These are phyloP conservation scores for Acanthornis magna DNA, from an alignment of 2,797 vertebrate species.

Conservation along the genomic window DNA sequence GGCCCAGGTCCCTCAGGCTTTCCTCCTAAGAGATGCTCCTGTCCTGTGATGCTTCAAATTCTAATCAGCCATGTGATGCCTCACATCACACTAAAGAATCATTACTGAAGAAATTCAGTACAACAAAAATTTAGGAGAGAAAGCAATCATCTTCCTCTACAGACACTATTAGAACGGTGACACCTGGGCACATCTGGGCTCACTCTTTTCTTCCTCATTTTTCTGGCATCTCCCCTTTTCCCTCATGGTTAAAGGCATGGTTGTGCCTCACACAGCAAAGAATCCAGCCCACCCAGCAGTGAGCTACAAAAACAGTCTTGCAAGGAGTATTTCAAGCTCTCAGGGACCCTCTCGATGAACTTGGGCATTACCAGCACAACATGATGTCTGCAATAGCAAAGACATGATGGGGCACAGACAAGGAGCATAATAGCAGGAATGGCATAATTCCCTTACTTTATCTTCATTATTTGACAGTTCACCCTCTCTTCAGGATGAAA, in stretches of 20 bases:
- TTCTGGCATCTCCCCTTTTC: not conserved
- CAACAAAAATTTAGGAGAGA: not conserved
- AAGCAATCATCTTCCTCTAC: not conserved
- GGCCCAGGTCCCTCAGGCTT: not conserved
- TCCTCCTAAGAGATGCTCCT: not conserved
- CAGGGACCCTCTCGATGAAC: not conserved
- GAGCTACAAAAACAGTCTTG: not conserved
- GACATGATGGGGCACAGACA: not conserved
- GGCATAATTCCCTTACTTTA: not conserved
- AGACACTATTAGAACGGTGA: not conserved
- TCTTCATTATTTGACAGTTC: conserved; percentile 36
- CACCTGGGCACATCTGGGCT: not conserved
- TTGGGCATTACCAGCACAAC: not conserved
- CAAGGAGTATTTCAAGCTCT: not conserved
- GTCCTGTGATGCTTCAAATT: not conserved
- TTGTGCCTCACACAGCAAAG: not conserved
- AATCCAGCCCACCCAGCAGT: not conserved
- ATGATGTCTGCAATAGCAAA: not conserved
- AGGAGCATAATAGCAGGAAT: not conserved
- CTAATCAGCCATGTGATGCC: not conserved
- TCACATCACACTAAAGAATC: not conserved
- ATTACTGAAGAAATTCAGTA: not conserved
- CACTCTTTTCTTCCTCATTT: not conserved
- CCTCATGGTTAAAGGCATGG: not conserved
- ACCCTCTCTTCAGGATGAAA: not conserved